Evolutionary conservation across 2,113 vertebrate genomes (phyloP), one percentile per base, ranked within the genome.

Genomic region (Burhinus oedicnemus): DNA sequence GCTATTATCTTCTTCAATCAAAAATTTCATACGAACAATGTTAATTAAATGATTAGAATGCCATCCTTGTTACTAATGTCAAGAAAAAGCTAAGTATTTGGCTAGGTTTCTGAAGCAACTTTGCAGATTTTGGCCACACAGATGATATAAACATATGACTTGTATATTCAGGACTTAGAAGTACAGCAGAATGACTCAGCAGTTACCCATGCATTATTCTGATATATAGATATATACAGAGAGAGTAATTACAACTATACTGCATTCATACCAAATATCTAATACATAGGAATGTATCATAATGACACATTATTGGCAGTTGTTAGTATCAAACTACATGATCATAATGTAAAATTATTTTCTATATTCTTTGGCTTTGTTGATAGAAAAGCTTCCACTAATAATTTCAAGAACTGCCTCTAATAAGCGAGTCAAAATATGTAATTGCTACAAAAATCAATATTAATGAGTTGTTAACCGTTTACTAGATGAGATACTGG

Each of bases 151-250:
- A 83, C 3, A 16, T 2, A 23, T 1, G 6, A 44, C 7, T 21
- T 32, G 13, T 3, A 18, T 32, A 25, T 38, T 57, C 45, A 86
- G 38, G 30, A 40, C 12, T 29, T 47, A 61, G 57, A n/a, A n/a
- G 18, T 11, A 25, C 38, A 34, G 32, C 17, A 74, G 42, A 51
- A 40, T 25, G 26, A n/a, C 52, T 68, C 60, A 69, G 5, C 0
- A 1, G 19, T 58, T 51, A 29, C 21, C 10, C 30, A 44, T 18
- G 6, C 0, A 8, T n/a, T 51, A 29, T 29, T 76, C 57, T 47
- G 32, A 45, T 17, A 23, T 1, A 44, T 0, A 66, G 7, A 85
- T 6, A 42, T 1, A 57, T 1, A 49, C 0, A 57, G 11, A 32
- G 6, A 61, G 6, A 54, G 17, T 16, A 34, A 45, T 26, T 44